Evolutionary conservation across 2,888 invertebrate genomes (phyloP).

Genomic region (Caenorhabditis sp.): DNA sequence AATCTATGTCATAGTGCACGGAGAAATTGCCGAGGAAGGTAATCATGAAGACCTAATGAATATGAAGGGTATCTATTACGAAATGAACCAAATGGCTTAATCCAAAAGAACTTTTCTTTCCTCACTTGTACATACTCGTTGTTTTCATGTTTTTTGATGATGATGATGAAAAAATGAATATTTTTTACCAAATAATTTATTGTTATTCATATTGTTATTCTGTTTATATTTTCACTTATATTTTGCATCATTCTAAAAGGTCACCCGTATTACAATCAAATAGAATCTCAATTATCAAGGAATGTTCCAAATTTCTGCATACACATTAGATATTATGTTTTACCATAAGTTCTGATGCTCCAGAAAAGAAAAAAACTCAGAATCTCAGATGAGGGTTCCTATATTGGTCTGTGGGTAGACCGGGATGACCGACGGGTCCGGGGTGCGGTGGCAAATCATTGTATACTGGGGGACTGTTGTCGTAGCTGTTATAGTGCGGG

Average conservation of each 20-base stretch:
- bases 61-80: slow-evolving; percentile 78
- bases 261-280: slow-evolving; percentile 34
- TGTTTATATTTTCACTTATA: slow-evolving; percentile 8
- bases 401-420: too few species aligned
- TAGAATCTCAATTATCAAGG: slow-evolving; percentile 53
- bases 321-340: not conserved
- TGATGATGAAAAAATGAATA: too few species aligned
- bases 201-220: too few species aligned
- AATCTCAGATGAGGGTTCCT: slow-evolving; percentile 24
- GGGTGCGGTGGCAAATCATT: slow-evolving; percentile 34
- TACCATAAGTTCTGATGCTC: too few species aligned
- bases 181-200: slow-evolving; percentile 21
- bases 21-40: slow-evolving; percentile 78
- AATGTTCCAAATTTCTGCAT: slow-evolving; percentile 24
- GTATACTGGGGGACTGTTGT: slow-evolving; percentile 44
- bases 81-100: slow-evolving; percentile 75
- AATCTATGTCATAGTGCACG: slow-evolving; percentile 84
- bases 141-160: slow-evolving; percentile 17
- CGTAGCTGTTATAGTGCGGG: slow-evolving; percentile 30
- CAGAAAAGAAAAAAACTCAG: too few species aligned
- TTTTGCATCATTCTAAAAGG: slow-evolving; percentile 40
- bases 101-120: not conserved
- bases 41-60: slow-evolving; percentile 76
- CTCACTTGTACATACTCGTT: slow-evolving; percentile 35
- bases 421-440: slow-evolving; percentile 12